Evolutionary conservation across 2,113 vertebrate species (phyloP).

Genomic region (Perognathus longimembris): DNA sequence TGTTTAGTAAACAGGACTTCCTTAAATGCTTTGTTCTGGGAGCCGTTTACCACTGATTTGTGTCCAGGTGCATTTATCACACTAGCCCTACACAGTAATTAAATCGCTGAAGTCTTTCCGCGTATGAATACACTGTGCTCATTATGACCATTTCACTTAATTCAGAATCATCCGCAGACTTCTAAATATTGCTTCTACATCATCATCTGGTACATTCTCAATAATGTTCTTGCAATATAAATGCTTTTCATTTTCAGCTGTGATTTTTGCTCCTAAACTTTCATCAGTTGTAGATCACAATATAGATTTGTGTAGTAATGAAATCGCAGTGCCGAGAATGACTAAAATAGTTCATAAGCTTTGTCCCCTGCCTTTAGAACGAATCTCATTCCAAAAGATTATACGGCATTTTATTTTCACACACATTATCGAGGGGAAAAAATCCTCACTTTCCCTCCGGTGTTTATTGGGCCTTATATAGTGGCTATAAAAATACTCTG

Average conservation of each 20-base stretch:
- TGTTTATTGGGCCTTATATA: not conserved
- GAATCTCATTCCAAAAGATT: constrained; percentile 25
- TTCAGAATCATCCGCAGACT: constrained; percentile 61
- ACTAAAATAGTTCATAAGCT: constrained; percentile 35
- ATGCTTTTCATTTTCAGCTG: constrained; percentile 60
- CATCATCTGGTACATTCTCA: constrained; percentile 45
- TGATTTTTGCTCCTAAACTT: constrained; percentile 46
- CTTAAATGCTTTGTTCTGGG: constrained; percentile 61
- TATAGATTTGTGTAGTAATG: constrained; percentile 44
- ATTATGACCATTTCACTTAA: constrained; percentile 68
- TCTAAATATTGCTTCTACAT: constrained; percentile 53
- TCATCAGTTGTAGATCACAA: constrained; percentile 42
- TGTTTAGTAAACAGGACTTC: constrained; percentile 55
- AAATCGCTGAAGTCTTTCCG: constrained; percentile 47
- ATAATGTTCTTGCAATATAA: constrained; percentile 36
- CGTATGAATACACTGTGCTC: constrained; percentile 65
- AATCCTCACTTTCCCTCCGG: not conserved
- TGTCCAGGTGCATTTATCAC: constrained; percentile 74
- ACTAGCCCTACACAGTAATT: constrained; percentile 67
- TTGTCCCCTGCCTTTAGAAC: constrained; percentile 29
- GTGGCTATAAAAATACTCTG: not conserved
- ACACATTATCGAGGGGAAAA: not conserved
- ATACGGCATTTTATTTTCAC: constrained; percentile 58
- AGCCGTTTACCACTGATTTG: constrained; percentile 70
- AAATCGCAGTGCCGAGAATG: constrained; percentile 11